Evolutionary conservation across 2,888 invertebrate species (phyloP).

Genomic region (Tenthredo amoena): DNA sequence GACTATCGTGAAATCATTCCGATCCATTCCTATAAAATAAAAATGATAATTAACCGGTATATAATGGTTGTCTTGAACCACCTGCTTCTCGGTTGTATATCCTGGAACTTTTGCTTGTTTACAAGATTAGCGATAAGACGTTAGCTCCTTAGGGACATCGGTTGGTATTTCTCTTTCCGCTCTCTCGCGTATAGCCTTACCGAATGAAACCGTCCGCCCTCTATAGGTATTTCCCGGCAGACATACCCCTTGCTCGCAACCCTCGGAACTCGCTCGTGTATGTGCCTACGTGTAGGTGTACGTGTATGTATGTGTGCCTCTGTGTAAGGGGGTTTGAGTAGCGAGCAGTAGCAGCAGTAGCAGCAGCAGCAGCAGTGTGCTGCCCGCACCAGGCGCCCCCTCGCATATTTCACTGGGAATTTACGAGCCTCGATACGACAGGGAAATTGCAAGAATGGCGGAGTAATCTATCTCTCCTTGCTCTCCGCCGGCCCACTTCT

Average conservation of each 20-base stretch:
- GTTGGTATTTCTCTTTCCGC: constrained; percentile 35
- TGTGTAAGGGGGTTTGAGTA: constrained; percentile 53
- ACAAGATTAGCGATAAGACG: constrained; percentile 48
- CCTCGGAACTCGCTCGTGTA: constrained; percentile 23
- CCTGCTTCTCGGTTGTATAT: background rate
- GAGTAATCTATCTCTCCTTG: constrained; percentile 90
- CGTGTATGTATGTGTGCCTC: background rate
- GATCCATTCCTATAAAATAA: background rate
- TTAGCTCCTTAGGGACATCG: constrained; percentile 42
- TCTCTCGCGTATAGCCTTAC: constrained; percentile 2
- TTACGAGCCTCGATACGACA: constrained; percentile 95
- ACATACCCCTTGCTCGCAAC: constrained; percentile 48
- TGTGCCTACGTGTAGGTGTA: background rate
- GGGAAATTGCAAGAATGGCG: constrained; percentile 96
- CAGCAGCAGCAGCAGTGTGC: constrained; percentile 75
- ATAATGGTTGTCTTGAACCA: constrained; percentile 11
- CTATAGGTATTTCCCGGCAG: constrained; percentile 46
- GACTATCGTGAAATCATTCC: background rate
- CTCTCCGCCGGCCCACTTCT: constrained; percentile 74
- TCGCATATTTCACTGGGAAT: constrained; percentile 91
- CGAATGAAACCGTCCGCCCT: constrained; percentile 37
- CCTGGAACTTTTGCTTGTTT: constrained; percentile 42
- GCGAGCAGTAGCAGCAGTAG: constrained; percentile 59
- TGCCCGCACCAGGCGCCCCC: constrained; percentile 79
- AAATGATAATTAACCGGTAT: constrained; percentile 20